A percentile compares a stretch with the other conserved stretches of the same genome.
phyloP scores from a whole-genome alignment of 2,797 vertebrate genomes.

The Emydoidea blandingii region DNA sequence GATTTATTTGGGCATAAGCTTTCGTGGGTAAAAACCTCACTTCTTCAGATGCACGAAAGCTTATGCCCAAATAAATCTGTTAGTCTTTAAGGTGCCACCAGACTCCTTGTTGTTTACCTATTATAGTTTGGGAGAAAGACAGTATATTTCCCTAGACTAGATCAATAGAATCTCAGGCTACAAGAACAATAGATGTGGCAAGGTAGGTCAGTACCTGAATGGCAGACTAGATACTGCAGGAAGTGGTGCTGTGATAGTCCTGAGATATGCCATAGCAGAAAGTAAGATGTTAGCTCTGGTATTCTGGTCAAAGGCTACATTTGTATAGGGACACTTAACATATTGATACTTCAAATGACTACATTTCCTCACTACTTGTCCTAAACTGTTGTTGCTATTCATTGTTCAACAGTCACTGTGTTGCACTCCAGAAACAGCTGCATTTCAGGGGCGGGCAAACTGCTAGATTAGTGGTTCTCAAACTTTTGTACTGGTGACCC shows the following conservation, averaged over 20 bases:
- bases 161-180: background rate
- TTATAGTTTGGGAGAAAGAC: rapidly evolving
- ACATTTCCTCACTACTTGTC: background rate
- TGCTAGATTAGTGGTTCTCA: background rate
- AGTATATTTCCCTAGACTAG: rapidly evolving
- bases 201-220: background rate
- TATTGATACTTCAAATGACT: background rate
- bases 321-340: background rate
- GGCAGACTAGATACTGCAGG: background rate
- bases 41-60: too few species aligned
- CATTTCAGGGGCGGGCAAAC: background rate
- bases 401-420: background rate
- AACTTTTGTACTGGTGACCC: too few species aligned
- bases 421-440: background rate
- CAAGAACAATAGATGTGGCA: background rate
- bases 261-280: background rate
- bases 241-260: background rate
- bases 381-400: rapidly evolving
- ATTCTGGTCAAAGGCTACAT: background rate
- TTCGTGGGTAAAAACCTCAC: too few species aligned
- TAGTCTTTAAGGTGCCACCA: too few species aligned
- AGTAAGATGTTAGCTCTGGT: background rate
- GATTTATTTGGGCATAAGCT: too few species aligned
- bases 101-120: background rate
- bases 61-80: too few species aligned